Evolutionary conservation across 2,113 vertebrate genomes (phyloP), one percentile per base, ranked within the genome.

Genomic region (Tragelaphus scriptus): DNA sequence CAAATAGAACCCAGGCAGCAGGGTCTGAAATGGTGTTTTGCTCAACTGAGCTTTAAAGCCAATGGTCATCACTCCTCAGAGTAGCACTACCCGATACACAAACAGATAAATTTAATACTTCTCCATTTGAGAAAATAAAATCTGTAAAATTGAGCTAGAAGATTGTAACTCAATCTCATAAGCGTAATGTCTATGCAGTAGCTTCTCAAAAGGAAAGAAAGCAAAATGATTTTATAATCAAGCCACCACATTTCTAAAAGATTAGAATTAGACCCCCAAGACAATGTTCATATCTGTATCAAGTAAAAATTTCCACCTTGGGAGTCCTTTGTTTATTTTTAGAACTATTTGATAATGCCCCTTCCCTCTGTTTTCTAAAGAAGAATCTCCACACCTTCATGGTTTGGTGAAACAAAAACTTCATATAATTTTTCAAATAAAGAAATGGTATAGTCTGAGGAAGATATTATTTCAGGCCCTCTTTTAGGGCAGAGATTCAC

Each of bases 1-100:
- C 26, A 55, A 77, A n/a, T 17, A 49, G 40, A 61, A 97, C 0
- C 11, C 9, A 80, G 63, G 9, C 3, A 71, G 53, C 8, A 26
- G 32, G 79, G 94, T 36, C 2, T 86, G 82, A 93, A 40, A 92
- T 7, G 71, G 44, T 93, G 40, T 21, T 98, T 93, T 97, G 5
- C 40, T 95, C 13, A 88, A 82, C 13, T 7, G 86, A 95, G 3
- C 17, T 55, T 84, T 84, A 95, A 91, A 92, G 3, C 1, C 5
- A 53, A 2, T 56, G 12, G 79, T 59, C 7, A 63, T 92, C 63
- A 32, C 10, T 40, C 6, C 47, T 49, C 85, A 58, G 85, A 82
- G 97, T 92, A 40, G 14, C 44, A 3, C 21, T 79, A 30, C 16
- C 12, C 56, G 49, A n/a, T 87, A 8, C 7, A 36, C n/a, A 97